phyloP scores from a whole-genome alignment of 2,888 invertebrate species.

The Argyra leucocephala region DNA sequence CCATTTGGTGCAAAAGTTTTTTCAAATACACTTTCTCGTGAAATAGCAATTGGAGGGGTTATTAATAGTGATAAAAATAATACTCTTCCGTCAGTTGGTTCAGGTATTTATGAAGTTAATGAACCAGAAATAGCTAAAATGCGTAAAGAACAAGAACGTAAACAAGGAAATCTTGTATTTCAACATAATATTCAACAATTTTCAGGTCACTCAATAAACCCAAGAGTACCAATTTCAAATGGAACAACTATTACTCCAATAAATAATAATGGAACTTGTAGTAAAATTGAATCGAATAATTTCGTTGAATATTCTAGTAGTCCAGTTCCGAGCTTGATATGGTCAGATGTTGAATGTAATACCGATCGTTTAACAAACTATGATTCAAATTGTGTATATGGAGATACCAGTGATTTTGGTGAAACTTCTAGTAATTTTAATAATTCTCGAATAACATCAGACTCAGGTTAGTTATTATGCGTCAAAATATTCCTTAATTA shows the following conservation, averaged over 20 bases:
- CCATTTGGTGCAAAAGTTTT: not conserved
- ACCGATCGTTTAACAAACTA: constrained; percentile 15
- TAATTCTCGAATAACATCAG: constrained; percentile 19
- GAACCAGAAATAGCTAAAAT: constrained; percentile 33
- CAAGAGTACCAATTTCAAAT: constrained; percentile 26
- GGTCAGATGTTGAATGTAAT: constrained; percentile 36
- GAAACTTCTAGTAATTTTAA: constrained; percentile 13
- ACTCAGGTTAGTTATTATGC: constrained; percentile 14
- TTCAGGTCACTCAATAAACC: constrained; percentile 47
- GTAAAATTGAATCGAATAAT: constrained; percentile 16
- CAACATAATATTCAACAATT: constrained; percentile 54
- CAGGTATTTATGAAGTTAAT: constrained; percentile 26
- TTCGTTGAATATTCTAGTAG: constrained; percentile 31
- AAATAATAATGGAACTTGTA: constrained; percentile 17
- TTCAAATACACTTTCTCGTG: not conserved
- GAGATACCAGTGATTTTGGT: constrained; percentile 18
- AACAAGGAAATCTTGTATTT: constrained; percentile 51
- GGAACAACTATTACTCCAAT: constrained; percentile 10
- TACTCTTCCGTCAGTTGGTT: constrained; percentile 17
- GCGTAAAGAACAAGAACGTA: constrained; percentile 49
- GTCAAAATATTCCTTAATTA: too few relatives aligned
- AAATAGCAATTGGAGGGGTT: constrained; percentile 7
- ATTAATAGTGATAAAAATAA: not conserved
- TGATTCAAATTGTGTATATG: constrained; percentile 19
- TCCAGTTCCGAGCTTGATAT: constrained; percentile 38